Base-by-base conservation (phyloP, 2,888 invertebrate species). In the Latrodectus elegans region DNA sequence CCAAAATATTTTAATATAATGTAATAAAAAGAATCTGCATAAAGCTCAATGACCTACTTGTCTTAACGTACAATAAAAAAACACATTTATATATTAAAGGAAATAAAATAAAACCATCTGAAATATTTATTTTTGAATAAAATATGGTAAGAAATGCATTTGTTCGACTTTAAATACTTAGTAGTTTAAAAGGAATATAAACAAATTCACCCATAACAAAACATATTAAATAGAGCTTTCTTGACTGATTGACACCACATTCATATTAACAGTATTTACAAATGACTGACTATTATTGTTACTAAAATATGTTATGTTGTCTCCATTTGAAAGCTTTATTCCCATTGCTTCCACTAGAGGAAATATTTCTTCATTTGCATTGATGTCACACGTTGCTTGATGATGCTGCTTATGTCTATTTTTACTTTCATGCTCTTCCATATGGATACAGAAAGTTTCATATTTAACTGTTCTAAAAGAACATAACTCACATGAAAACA, bases 401-500 rank as follows among this genome's bases (percentile, higher is more conserved):
- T 75, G 76, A 4, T 52, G 53, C 14, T 53, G 64, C 15, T 75
- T 71, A 4, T 52, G 53, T 49, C 55, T 71, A 12, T 51, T 84
- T 51, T 51, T 26, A 15, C 65, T 71, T 51, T 88, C 67, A 55
- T 89, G 89, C 17, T 88, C 87, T 17, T 88, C 52, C 60, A 89
- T 79, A 67, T 89, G 89, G 38, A 55, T 74, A 8, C 68, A 14
- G 17, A 71, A 95, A 91, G 94, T 94, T 17, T 94, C 94, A 91
- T 94, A 94, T 91, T 93, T 95, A 72, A 95, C 93, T 0, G 95
- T 94, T 90, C 94, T 94, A 91, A 94, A 95, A 53, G 93, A 92
- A 90, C 95, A 95, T 90, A 93, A 93, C 0, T 93, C 92, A 90
- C 95, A 95, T 8, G 93, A 93, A 90, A 94, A 94, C 90, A 96